phyloP scores from a whole-genome alignment of 2,113 vertebrate genomes.

The Anolis carolinensis region DNA sequence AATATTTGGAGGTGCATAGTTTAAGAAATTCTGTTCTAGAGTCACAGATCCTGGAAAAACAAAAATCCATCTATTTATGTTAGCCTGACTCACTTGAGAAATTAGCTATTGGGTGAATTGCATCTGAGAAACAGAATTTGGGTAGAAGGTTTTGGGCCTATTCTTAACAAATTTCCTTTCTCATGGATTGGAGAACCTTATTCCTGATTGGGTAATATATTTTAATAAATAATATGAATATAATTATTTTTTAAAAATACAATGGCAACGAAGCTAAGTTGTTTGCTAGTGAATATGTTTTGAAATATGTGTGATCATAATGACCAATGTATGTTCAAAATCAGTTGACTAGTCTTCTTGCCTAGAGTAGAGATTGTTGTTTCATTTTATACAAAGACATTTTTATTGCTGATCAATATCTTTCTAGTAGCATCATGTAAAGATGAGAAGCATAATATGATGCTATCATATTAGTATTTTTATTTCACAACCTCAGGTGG shows the following conservation, averaged over 20 bases:
- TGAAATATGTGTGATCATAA: background rate
- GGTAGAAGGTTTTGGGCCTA: background rate
- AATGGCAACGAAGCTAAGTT: background rate
- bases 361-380: background rate
- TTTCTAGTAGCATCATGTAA: background rate
- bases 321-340: background rate
- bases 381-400: background rate
- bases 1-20: too few relatives aligned
- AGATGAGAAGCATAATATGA: background rate
- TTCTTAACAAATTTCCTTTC: constrained; percentile 18
- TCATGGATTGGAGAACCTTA: background rate
- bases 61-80: constrained; percentile 24
- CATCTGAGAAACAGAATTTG: constrained; percentile 21
- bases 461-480: background rate
- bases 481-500: background rate
- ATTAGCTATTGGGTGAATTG: background rate
- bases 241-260: too few relatives aligned
- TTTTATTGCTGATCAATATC: background rate
- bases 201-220: background rate
- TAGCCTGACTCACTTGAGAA: background rate
- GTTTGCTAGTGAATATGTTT: background rate
- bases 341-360: background rate
- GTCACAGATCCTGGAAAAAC: background rate
- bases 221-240: background rate
- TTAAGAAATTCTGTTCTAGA: background rate